These are phyloP conservation scores for Phallusia fumigata DNA, from an alignment of 23 tunicate species.

Conservation along the genomic window DNA sequence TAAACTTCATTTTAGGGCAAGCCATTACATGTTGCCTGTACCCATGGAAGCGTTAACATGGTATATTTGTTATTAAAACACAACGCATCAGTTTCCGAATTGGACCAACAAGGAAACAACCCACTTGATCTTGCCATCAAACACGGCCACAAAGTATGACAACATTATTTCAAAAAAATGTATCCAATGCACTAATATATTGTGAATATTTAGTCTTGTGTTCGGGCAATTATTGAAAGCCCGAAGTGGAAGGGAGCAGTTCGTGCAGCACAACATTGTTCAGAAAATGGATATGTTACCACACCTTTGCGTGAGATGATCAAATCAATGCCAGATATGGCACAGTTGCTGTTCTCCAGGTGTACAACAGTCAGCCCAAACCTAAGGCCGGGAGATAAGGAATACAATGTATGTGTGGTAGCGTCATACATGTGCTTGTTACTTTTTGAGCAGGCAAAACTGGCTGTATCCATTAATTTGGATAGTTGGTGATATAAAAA, in stretches of 20 bases:
- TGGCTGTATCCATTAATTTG: too few species aligned
- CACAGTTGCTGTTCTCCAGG: constrained; percentile 16
- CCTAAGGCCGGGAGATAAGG: constrained; percentile 11
- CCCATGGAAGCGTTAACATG: constrained; percentile 37
- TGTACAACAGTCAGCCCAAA: constrained; percentile 23
- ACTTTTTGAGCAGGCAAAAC: too few species aligned
- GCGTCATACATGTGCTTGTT: too few species aligned
- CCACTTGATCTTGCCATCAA: constrained; percentile 37
- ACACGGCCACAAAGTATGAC: constrained; percentile 27
- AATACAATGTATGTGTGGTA: constrained; percentile 17
- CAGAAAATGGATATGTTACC: constrained; percentile 1
- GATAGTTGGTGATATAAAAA: too few species aligned
- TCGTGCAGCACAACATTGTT: background rate
- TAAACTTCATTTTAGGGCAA: background rate
- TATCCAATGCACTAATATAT: background rate
- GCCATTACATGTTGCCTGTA: constrained; percentile 41
- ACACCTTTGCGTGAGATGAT: constrained; percentile 47
- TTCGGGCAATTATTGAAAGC: constrained; percentile 34
- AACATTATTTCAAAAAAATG: too few species aligned
- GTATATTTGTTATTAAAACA: constrained; percentile 30
- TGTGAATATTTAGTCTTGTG: constrained; percentile 32
- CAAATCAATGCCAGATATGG: constrained; percentile 42
- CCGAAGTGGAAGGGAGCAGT: constrained; percentile 50
- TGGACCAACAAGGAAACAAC: constrained; percentile 9
- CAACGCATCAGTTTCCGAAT: constrained; percentile 18